These are phyloP conservation scores for Coelopa frigida DNA, from an alignment of 1,140 invertebrate species.

Conservation along the genomic window DNA sequence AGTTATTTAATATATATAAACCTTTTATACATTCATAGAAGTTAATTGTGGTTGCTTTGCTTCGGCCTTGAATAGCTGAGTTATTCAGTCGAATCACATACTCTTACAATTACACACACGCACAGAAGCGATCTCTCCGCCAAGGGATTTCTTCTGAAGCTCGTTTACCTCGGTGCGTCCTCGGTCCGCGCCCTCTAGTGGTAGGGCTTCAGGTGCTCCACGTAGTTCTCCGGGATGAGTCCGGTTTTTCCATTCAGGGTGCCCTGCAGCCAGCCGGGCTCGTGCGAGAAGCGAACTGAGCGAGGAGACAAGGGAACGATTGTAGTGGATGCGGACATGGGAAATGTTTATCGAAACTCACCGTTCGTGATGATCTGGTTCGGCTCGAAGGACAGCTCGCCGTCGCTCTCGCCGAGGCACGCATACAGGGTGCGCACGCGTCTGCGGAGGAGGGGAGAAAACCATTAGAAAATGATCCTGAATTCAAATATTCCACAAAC, in stretches of 20 bases:
- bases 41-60: too few species aligned
- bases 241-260: constrained; percentile 89
- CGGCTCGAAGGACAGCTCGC: constrained; percentile 95
- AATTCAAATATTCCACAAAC: background rate
- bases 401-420: constrained; percentile 91
- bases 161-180: too few species aligned
- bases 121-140: too few species aligned
- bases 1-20: too few species aligned
- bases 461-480: background rate
- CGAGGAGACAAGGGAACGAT: constrained; percentile 21
- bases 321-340: background rate
- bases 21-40: too few species aligned
- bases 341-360: constrained; percentile 46
- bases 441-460: constrained; percentile 42
- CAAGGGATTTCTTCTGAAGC: too few species aligned
- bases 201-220: constrained; percentile 56
- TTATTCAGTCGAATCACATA: too few species aligned
- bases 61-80: too few species aligned
- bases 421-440: constrained; percentile 89
- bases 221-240: constrained; percentile 94
- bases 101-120: too few species aligned
- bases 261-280: constrained; percentile 95
- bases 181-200: too few species aligned
- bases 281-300: constrained; percentile 79
- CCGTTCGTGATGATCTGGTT: constrained; percentile 97